Base-by-base conservation (phyloP, 2,888 invertebrate species). In the Drosophila algonquin region DNA sequence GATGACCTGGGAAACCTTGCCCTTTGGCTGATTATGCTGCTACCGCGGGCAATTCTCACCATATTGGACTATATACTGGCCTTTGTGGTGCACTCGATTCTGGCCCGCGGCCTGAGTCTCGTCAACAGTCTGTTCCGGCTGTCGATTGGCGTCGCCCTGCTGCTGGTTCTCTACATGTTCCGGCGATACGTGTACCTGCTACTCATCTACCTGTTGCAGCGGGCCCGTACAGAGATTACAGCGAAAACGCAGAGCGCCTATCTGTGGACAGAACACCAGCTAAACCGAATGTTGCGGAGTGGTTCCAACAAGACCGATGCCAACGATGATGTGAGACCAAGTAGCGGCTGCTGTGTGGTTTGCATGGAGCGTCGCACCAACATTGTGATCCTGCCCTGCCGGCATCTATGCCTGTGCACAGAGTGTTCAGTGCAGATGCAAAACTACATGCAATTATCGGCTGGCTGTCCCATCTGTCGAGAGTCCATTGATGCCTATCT, bases 1-100 rank as follows among this genome's bases (percentile, higher is more conserved):
- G 77, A 80, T 14, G 77, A 30, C 7, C 44, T 82, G 7, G 80
- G 80, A 3, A 70, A 77, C 8, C 8, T 10, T 2, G 50, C 55
- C 6, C 24, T 87, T 3, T 82, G 83, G 83, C 8, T 85, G 2
- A 14, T 85, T 8, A 8, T 82, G 21, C 71, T 82, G 3, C 35
- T 77, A 12, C 88, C 88, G 3, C 48, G 75, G 1, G 7, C 53
- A 4, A 24, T 82, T 12, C 21, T 82, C 9, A 3, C 1, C 8
- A 5, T 77, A 3, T 3, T 72, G 4, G 88, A 87, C 55, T 60
- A 53, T 35, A 0, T 50, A 5, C 6, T 77, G 21, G 59, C 73
- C 8, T 59, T 58, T 6, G 7, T 77, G 4, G 45, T 46, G 7
- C 9, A 18, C 14, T 62, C 40, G 3, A 14, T 85, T 16, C 8